Evolutionary conservation across 2,113 vertebrate species (phyloP), one percentile per base, ranked within the genome.

Genomic region (Cyprichromis sp.): DNA sequence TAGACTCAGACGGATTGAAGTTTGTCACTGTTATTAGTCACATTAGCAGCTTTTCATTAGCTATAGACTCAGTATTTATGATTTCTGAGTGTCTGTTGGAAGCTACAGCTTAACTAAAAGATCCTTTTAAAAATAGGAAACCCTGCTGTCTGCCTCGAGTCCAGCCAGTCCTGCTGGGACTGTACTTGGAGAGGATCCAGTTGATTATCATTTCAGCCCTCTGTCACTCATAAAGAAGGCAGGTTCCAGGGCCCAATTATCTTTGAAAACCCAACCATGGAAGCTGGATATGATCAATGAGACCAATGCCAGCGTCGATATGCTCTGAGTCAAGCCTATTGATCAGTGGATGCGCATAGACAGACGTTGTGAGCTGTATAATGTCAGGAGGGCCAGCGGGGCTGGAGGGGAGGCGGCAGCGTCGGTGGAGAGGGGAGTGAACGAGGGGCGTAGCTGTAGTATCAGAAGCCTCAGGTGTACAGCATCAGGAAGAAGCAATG

Each of bases 211-310:
- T 95, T 92, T 95, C 88, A 80, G 88, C 92, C 82, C 87, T 81
- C 93, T 96, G 96, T 95, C 96, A 96, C 93, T 96, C 94, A 95
- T 92, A 92, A 78, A 90, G 80, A 88, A 93, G 88, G 90, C 93
- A 89, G 90, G 85, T 95, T 96, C 95, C 93, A 78, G 93, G 92
- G 95, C 96, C 97, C 97, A 97, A 97, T 98, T 98, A 98, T 97
- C 97, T 97, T 96, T 95, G 94, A 95, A 97, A 97, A 96, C 91
- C 95, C 95, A 95, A 96, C 96, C 95, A 92, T 91, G 87, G 96
- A 96, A 95, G 92, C 96, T 97, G 94, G 96, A 96, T 95, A 95
- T 97, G 97, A 98, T 98, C 98, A 97, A 97, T 98, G 97, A 97
- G 96, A 93, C 95, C 93, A 92, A 95, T 95, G 96, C 96, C 96